Evolutionary conservation across 2,797 vertebrate species (phyloP), one percentile per base, ranked within the genome.

Genomic region (Propithecus perrieri): DNA sequence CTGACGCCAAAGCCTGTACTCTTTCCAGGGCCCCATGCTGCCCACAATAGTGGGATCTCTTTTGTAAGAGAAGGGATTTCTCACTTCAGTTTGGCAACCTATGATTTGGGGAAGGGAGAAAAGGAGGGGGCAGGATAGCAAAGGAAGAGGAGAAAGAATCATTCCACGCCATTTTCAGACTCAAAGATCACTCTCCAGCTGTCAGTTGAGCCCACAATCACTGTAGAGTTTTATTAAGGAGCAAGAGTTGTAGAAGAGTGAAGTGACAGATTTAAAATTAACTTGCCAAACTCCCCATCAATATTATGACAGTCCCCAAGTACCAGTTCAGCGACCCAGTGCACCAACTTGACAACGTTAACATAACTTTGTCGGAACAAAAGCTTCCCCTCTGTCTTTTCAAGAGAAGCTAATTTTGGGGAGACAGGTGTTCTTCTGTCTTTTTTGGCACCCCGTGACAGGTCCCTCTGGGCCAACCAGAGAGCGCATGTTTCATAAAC

Each of bases 211-310:
- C 96, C 95, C 17, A 9, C 93, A 38, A 6, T 96, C 35, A 35
- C 90, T 7, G 4, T 0, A 0, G 88, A 38, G 74, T 74, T 97
- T 98, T 97, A 97, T 98, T 96, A 97, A 97, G 93, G 97, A 95
- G 95, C 94, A 95, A 97, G 96, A 97, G 96, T 88, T 18, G 0
- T 22, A 0, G 2, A 98, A 96, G 95, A 97, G 55, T 96, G 94
- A 96, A 98, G 95, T 96, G 97, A 98, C 98, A 98, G 98, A 97
- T 98, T 98, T 95, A 96, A 98, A 98, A 98, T 98, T 98, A 98
- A 98, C 98, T 98, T 98, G 97, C 98, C 98, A 98, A 98, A 98
- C 89, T 97, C 50, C 89, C 93, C 97, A 97, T 98, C 98, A 98
- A 97, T 98, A 97, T 98, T 97, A 96, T 97, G 98, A 98, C 98